Percentiles rank a stretch among this genome's conserved stretches.
Evolutionary conservation across 1,140 invertebrate species (phyloP).

Genomic region (Manduca sexta): DNA sequence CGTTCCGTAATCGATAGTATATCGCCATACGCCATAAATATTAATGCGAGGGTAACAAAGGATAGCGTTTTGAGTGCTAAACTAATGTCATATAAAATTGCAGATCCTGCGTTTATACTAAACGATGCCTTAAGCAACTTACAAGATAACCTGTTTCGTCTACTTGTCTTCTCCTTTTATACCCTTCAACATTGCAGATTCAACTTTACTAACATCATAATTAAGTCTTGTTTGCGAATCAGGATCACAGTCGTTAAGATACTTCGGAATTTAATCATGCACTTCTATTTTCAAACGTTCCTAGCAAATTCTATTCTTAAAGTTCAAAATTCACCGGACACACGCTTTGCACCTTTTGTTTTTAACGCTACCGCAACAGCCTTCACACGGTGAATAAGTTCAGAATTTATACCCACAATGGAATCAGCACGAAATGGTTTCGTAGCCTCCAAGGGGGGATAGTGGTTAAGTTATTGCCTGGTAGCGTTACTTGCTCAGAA

Average conservation of each 20-base stretch:
- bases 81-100: slow-evolving; percentile 35
- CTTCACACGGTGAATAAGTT: slow-evolving; percentile 30
- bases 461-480: slow-evolving; percentile 38
- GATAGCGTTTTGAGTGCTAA: slow-evolving; percentile 30
- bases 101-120: slow-evolving; percentile 25
- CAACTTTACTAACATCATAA: slow-evolving; percentile 8
- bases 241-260: too few relatives aligned
- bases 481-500: slow-evolving; percentile 39
- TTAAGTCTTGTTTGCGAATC: not conserved
- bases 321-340: slow-evolving; percentile 23
- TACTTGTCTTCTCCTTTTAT: slow-evolving; percentile 20
- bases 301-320: slow-evolving; percentile 22
- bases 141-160: slow-evolving; percentile 25
- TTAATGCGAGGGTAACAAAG: slow-evolving; percentile 30
- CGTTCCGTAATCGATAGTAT: slow-evolving; percentile 4
- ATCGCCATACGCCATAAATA: slow-evolving; percentile 6
- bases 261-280: slow-evolving; percentile 7
- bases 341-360: slow-evolving; percentile 26
- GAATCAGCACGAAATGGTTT: slow-evolving; percentile 41
- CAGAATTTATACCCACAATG: slow-evolving; percentile 45
- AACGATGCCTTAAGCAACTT: slow-evolving; percentile 32
- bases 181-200: slow-evolving; percentile 9
- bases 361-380: slow-evolving; percentile 29
- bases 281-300: slow-evolving; percentile 20
- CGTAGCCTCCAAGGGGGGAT: slow-evolving; percentile 34